phyloP scores from a whole-genome alignment of 2,888 invertebrate genomes.

The Petrolisthes cinctipes region DNA sequence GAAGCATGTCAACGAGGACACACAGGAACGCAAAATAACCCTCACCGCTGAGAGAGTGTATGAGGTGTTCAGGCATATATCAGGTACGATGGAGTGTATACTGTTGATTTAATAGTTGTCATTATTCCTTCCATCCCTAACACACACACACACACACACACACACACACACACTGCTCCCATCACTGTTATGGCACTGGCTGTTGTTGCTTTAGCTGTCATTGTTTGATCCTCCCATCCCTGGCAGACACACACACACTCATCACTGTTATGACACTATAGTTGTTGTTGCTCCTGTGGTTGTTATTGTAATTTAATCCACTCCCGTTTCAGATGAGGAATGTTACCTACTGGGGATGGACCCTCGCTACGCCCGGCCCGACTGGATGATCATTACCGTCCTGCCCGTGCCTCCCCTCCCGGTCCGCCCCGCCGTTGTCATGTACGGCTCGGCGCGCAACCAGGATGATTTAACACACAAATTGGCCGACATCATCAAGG shows the following conservation, averaged over 20 bases:
- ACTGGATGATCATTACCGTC: slow-evolving; percentile 99
- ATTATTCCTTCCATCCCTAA: too few species aligned
- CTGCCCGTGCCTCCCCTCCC: slow-evolving; percentile 96
- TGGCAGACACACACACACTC: too few species aligned
- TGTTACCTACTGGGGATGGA: slow-evolving; percentile 95
- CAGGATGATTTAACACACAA: slow-evolving; percentile 99
- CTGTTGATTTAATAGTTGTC: too few species aligned
- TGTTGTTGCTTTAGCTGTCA: not conserved
- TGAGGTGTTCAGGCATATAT: slow-evolving; percentile 94
- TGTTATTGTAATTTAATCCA: not conserved
- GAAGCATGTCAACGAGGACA: slow-evolving; percentile 98
- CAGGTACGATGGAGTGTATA: slow-evolving; percentile 34
- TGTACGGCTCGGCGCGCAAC: slow-evolving; percentile 98
- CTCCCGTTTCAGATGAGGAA: slow-evolving; percentile 85
- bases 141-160: too few species aligned
- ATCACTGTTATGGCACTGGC: too few species aligned
- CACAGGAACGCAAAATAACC: slow-evolving; percentile 94
- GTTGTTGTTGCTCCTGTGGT: not conserved
- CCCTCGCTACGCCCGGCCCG: slow-evolving; percentile 95
- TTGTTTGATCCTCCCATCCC: too few species aligned
- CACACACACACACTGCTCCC: too few species aligned
- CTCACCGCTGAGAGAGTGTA: slow-evolving; percentile 96
- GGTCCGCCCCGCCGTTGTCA: slow-evolving; percentile 97
- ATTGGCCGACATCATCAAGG: slow-evolving; percentile 96
- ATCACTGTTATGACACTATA: not conserved